Evolutionary conservation across 2,113 vertebrate species (phyloP).

Genomic region (Tichodroma muraria): DNA sequence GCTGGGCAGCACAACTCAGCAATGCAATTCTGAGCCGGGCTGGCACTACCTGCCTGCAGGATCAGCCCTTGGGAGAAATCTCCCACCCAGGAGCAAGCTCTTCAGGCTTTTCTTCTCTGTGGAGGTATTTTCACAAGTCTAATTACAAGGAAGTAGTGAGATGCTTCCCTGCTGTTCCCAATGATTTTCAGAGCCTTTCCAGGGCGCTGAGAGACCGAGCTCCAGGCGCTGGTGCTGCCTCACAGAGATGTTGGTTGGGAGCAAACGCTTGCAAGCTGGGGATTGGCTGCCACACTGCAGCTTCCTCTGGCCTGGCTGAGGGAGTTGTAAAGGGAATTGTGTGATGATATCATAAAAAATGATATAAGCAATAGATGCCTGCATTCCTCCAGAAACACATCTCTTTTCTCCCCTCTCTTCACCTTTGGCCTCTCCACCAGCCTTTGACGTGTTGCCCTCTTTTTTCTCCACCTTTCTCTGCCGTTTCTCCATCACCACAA

Average conservation of each 20-base stretch:
- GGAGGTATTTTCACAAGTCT: not conserved
- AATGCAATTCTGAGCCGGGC: not conserved
- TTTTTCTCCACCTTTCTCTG: not conserved
- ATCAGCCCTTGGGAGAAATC: not conserved
- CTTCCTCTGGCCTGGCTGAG: not conserved
- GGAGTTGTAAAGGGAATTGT: not conserved
- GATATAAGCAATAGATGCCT: not conserved
- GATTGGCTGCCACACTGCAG: not conserved
- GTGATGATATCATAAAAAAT: not conserved
- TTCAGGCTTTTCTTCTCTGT: not conserved
- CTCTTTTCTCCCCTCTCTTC: not conserved
- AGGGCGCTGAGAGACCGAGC: fast-evolving
- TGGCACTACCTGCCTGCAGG: not conserved
- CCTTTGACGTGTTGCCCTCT: not conserved
- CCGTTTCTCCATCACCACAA: not conserved
- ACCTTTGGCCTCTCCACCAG: not conserved
- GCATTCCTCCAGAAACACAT: not conserved
- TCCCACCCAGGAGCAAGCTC: not conserved
- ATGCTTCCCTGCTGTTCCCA: not conserved
- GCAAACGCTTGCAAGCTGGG: not conserved
- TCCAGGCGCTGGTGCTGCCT: not conserved
- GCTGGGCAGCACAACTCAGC: not conserved
- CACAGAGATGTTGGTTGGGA: not conserved
- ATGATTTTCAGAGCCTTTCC: fast-evolving
- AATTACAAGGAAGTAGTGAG: constrained; percentile 14